Evolutionary conservation across 2,113 vertebrate species (phyloP), one percentile per base, ranked within the genome.

Genomic region (Protomyctophum bolini): DNA sequence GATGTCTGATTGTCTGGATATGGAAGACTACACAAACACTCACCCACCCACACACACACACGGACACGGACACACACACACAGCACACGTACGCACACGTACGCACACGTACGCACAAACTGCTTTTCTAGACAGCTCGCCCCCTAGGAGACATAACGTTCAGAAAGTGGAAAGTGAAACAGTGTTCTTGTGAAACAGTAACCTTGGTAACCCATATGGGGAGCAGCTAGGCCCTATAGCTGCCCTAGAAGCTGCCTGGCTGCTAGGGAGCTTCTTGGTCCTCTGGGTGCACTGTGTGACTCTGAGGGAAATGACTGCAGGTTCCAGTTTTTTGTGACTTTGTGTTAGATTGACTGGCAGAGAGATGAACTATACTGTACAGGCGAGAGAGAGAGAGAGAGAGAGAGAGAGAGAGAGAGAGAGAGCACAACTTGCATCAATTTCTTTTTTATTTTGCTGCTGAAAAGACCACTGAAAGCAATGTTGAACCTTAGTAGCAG

Each of bases 301-400:
- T 41, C 33, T 6, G 33, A 41, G 33, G 33, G 33, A 41, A 41
- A 41, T 41, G 33, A 41, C 33, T 2, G 77, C 75, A 83, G 80
- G 80, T 82, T 83, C 83, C 72, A 80, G 68, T 58, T 70, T 58
- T 58, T 72, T 33, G 80, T 82, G 69, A 68, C 59, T 76, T 77
- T 57, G 70, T 77, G 71, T 82, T 58, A 75, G 74, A 72, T 77
- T 80, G 75, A 77, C 68, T 66, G 69, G 68, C 14, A 68, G 50
- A 61, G 59, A 50, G 47, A 50, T 68, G 49, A 63, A 28, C 14
- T 11, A 33, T 8, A 15, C 10, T 1, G 45, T 1, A 8, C 12
- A 6, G 68, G 3, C 0, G 15, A 73, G 54, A 46, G 59, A 64
- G 66, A 63, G 51, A 10, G 50, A 64, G 51, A 33, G 15, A 60